These are phyloP conservation scores for Acanthoscelides obtectus DNA, from an alignment of 2,888 invertebrate genomes.

Conservation along the genomic window DNA sequence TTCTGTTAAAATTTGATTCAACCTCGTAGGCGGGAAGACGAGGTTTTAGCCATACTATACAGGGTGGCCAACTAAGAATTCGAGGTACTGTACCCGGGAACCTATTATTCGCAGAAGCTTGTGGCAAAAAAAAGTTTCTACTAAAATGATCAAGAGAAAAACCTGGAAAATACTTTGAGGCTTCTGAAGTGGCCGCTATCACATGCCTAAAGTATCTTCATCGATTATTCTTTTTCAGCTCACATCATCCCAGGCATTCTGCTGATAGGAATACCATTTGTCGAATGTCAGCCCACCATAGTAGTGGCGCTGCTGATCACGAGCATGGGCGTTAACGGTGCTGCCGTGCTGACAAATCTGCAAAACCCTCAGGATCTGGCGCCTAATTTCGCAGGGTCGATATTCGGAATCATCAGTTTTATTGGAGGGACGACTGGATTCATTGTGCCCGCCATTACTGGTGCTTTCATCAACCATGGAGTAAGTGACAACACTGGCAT, in stretches of 20 bases:
- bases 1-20: no score
- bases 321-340: conserved; percentile 33
- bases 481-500: conserved; percentile 23
- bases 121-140: no score
- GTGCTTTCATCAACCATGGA: conserved; percentile 22
- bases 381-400: conserved; percentile 34
- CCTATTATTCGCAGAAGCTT: no score
- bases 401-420: conserved; percentile 34
- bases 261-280: conserved; percentile 33
- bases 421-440: conserved; percentile 34
- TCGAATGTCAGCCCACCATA: conserved; percentile 23
- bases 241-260: conserved; percentile 53
- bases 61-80: no score
- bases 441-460: conserved; percentile 29
- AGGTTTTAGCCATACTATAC: no score
- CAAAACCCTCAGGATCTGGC: conserved; percentile 35
- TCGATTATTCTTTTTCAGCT: conserved; percentile 44
- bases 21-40: no score
- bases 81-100: no score
- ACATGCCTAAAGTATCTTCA: no score
- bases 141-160: no score
- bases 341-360: conserved; percentile 31
- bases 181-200: no score
- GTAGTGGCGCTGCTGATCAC: conserved; percentile 28
- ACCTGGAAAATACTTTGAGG: no score